Percentiles rank a stretch among this genome's conserved stretches.
These are phyloP conservation scores for Macquaria australasica DNA, from an alignment of 2,113 vertebrate species.

Conservation along the genomic window DNA sequence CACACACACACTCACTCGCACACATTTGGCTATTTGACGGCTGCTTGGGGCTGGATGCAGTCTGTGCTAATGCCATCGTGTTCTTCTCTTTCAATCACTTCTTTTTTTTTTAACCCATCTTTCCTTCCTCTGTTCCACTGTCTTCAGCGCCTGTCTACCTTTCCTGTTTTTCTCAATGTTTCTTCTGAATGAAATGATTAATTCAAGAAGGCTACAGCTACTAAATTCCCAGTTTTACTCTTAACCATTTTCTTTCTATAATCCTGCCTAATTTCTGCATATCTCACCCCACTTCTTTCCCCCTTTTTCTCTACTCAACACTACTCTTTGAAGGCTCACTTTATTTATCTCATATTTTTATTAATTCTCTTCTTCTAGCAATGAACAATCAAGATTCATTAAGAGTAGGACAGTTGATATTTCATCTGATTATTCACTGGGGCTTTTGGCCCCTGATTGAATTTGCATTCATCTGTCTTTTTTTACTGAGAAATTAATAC, in stretches of 20 bases:
- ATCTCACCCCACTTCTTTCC: not conserved
- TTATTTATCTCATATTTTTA: not conserved
- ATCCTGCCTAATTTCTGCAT: not conserved
- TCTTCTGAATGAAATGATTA: slow-evolving; percentile 32
- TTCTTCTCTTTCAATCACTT: slow-evolving; percentile 27
- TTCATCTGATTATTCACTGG: not conserved
- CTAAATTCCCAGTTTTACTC: not conserved
- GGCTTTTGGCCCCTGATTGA: not conserved
- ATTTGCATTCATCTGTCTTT: slow-evolving; percentile 19
- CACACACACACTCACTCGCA: slow-evolving; percentile 17
- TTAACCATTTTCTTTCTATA: not conserved
- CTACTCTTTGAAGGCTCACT: not conserved
- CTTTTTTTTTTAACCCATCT: slow-evolving; percentile 10
- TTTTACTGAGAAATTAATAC: not conserved
- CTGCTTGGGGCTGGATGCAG: slow-evolving; percentile 41
- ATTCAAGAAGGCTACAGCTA: slow-evolving; percentile 18
- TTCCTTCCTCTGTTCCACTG: not conserved
- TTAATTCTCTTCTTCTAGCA: not conserved
- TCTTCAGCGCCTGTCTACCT: not conserved
- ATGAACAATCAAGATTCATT: not conserved
- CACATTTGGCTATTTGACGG: slow-evolving; percentile 32
- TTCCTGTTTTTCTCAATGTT: not conserved
- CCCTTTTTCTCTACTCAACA: not conserved
- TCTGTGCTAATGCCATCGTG: slow-evolving; percentile 29
- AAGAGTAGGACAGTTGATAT: not conserved